Base-by-base conservation (phyloP, 2,113 vertebrate genomes). In the Onychostoma macrolepis region DNA sequence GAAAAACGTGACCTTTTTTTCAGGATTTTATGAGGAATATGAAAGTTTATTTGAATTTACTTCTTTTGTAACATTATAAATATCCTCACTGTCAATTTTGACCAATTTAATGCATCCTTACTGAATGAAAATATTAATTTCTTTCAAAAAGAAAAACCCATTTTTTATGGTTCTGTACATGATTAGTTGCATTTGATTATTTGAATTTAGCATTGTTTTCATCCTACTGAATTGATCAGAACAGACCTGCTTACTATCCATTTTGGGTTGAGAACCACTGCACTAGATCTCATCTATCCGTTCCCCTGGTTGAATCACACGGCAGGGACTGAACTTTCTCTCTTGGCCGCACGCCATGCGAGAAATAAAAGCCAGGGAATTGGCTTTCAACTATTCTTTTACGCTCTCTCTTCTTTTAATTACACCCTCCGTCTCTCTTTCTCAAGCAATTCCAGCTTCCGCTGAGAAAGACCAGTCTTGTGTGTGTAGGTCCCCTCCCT, bases 271-370 rank as follows among this genome's bases (percentile, higher is more conserved):
- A 74, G 36, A 41, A 69, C 2, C 67, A 79, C 58, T 38, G 38
- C 74, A 50, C 50, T 50, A 78, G 26, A 43, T 75, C 71, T 78
- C 45, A 78, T 4, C 76, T 78, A 2, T 53, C 77, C 21, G 38
- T 65, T 74, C 13, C 83, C 77, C n/a, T 53, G 43, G 24, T 53
- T 71, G 67, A 80, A 74, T 90, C 84, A 84, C 72, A n/a, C n/a
- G n/a, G 30, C 71, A 86, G 77, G 74, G 72, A 75, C 86, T 89
- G 63, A 83, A 30, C 63, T 83, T 83, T 69, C 63, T 48, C 26
- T 83, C 17, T 48, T 83, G 87, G 90, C 84, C 79, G 72, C 30
- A 67, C 15, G 77, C 85, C 77, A 86, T 67, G 45, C 72, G 69
- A 81, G 85, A 58, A 85, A 90, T 61, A 19, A 74, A 85, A 87